These are phyloP conservation scores for Gasteruption jaculator DNA, from an alignment of 2,888 invertebrate species.

Conservation along the genomic window DNA sequence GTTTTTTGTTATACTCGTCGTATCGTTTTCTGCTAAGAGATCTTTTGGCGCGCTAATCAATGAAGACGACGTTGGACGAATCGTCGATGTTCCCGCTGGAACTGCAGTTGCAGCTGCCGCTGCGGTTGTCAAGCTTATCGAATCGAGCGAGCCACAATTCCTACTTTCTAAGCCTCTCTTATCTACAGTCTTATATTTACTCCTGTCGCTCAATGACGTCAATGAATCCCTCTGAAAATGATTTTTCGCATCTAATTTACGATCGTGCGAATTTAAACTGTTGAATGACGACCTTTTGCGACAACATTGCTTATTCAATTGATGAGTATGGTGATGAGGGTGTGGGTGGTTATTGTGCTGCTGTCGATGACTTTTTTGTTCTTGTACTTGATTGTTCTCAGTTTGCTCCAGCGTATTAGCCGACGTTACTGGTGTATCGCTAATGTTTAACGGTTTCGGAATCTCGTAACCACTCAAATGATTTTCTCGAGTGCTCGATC, in stretches of 20 bases:
- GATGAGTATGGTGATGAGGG: too few relatives aligned
- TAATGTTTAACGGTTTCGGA: conserved; percentile 52
- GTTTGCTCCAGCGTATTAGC: conserved; percentile 13
- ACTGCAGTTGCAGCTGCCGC: too few relatives aligned
- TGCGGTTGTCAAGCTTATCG: conserved; percentile 31
- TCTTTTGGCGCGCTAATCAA: conserved; percentile 38
- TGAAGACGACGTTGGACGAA: conserved; percentile 39
- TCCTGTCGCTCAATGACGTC: conserved; percentile 37
- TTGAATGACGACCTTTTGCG: conserved; percentile 37
- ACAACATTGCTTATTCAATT: conserved; percentile 20
- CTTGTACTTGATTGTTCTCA: conserved; percentile 13
- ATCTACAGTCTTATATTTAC: conserved; percentile 7
- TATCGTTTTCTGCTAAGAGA: conserved; percentile 27
- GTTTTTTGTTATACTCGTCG: conserved; percentile 16
- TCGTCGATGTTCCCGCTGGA: conserved; percentile 31
- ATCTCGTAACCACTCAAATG: conserved; percentile 63
- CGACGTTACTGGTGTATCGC: conserved; percentile 24
- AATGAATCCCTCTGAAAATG: conserved; percentile 35
- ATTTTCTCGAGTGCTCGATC: conserved; percentile 47
- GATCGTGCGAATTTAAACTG: conserved; percentile 37
- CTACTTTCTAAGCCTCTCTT: conserved; percentile 33
- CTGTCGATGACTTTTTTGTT: conserved; percentile 18
- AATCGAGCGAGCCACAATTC: conserved; percentile 34
- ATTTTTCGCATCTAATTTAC: conserved; percentile 32
- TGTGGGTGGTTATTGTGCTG: too few relatives aligned